Percentiles rank a stretch among this genome's conserved stretches.
phyloP scores from a whole-genome alignment of 64 coral and sea anemone genomes.

The Actinia equina region DNA sequence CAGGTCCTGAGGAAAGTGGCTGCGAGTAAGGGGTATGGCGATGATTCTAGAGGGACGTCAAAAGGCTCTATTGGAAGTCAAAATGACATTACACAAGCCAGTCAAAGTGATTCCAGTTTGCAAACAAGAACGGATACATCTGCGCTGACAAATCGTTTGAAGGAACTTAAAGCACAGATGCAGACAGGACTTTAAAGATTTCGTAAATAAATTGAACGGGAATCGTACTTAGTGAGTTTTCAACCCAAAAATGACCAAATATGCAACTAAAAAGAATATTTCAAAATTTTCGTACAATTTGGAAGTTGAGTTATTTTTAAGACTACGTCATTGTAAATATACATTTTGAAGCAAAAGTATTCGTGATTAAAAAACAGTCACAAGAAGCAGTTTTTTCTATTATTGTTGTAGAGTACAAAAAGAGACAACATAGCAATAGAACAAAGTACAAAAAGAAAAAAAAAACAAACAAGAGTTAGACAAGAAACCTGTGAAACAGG shows the following conservation, averaged over 20 bases:
- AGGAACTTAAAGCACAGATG: constrained; percentile 22
- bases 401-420: no score
- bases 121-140: neutral
- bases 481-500: no score
- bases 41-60: constrained; percentile 22
- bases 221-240: neutral
- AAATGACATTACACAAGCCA: neutral
- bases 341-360: no score
- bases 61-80: constrained; percentile 8
- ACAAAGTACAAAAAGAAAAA: no score
- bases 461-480: no score
- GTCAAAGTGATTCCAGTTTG: neutral
- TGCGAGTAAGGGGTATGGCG: constrained; percentile 49
- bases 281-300: no score
- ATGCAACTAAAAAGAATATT: no score
- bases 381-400: no score
- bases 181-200: neutral
- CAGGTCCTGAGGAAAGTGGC: constrained; percentile 84
- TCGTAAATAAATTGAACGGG: neutral
- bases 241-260: neutral
- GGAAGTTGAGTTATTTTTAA: no score
- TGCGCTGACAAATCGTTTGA: constrained; percentile 7
- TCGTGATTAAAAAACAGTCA: no score
- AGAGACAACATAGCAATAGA: no score
- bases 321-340: no score